Evolutionary conservation across 2,888 invertebrate genomes (phyloP), one percentile per base, ranked within the genome.

Genomic region (Heteromurus nitidus): DNA sequence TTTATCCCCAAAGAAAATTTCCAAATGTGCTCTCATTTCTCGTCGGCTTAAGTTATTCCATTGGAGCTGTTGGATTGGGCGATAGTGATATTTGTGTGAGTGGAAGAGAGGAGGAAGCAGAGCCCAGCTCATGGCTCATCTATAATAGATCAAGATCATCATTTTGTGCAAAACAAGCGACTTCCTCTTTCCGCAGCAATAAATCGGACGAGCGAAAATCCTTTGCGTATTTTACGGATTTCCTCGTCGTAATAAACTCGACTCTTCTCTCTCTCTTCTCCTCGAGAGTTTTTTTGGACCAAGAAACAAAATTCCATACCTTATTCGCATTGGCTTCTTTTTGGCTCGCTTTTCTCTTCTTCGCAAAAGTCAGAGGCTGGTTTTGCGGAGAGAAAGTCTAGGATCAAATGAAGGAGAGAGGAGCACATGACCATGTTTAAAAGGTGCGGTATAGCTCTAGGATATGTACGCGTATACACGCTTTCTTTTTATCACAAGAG

Each of bases 181-280:
- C 77, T 77, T 77, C 77, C 77, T 70, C 77, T 77, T 77, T 77
- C 77, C 77, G 77, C 77, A 77, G 77, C 77, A 77, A 77, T 77
- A 77, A 77, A 77, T 77, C 77, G 64, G 70, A 60, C 64, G 77
- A 77, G 77, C 64, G 53, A 69, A 77, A 77, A 77, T 77, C 77
- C 77, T 70, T 70, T 77, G 77, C 77, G 77, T 77, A 77, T 77
- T 77, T 77, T 70, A 77, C 77, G 77, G 77, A 77, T 77, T 77
- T 77, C 77, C 77, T 77, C 60, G n/a, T n/a, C n/a, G 77, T 77
- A 77, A 77, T 77, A 77, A 77, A 77, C 77, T 77, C 50, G 76
- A 69, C 62, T 70, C 64, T n/a, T n/a, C n/a, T n/a, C n/a, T n/a
- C n/a, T n/a, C n/a, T n/a, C n/a, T n/a, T n/a, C n/a, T n/a, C n/a